Base-by-base conservation (phyloP, 2,888 invertebrate species). In the Chelonus formosanus region DNA sequence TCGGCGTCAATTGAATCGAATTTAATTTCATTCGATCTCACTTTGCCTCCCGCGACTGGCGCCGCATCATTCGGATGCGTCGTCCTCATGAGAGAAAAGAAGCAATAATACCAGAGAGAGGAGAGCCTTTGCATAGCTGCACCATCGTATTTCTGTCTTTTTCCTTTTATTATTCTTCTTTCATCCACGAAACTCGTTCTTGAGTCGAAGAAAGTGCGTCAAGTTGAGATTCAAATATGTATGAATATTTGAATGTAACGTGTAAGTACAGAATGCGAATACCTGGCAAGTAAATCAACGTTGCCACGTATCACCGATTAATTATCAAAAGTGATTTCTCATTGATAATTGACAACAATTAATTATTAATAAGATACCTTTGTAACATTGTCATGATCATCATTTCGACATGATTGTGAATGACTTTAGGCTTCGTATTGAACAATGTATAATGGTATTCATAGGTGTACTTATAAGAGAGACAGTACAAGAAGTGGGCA, bases 401-500 rank as follows among this genome's bases (percentile, higher is more conserved):
- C 4, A 40, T 40, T 40, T 40, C 40, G 40, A 40, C 40, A 40
- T 6, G 40, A 40, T 62, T 34, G 62, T 44, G 45, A 54, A 55
- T 34, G 45, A 45, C 43, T 53, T 62, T 34, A 34, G 47, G 5
- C 44, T 40, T 52, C 57, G 66, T 63, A 70, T 59, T 52, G 8
- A 52, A 73, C 70, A 71, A 70, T 73, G 67, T 69, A 71, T 70
- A 70, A 56, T 63, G 53, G 65, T 69, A 58, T 64, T 55, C 68
- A 69, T 68, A 67, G 63, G 68, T 66, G 65, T 69, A 65, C 73
- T 76, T 74, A 73, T 70, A 74, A 73, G 75, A 75, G 76, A 79
- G 77, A 78, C 78, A 76, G 77, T 75, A 77, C 77, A 75, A 78
- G 78, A 78, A 78, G 80, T 76, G 78, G 76, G 80, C 77, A 78